These are phyloP conservation scores for Cinara cedri DNA, from an alignment of 2,888 invertebrate species.

Conservation along the genomic window DNA sequence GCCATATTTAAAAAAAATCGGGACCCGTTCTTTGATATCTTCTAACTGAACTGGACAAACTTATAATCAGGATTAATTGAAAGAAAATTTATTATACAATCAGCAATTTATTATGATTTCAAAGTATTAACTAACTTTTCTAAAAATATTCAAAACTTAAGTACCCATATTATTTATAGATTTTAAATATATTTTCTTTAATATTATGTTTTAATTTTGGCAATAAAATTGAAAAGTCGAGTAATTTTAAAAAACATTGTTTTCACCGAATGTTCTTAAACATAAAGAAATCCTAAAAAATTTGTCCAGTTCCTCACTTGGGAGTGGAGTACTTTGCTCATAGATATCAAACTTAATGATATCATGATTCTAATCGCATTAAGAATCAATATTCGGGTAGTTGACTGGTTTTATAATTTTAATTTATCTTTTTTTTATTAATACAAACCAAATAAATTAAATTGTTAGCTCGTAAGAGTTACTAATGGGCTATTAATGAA, in stretches of 20 bases:
- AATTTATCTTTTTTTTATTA: neutral
- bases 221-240: neutral
- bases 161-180: constrained; percentile 33
- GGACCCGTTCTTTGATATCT: constrained; percentile 50
- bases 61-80: constrained; percentile 24
- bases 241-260: constrained; percentile 17
- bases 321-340: neutral
- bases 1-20: constrained; percentile 56
- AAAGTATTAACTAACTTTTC: neutral
- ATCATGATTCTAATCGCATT: neutral
- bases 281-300: constrained; percentile 32
- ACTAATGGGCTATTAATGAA: constrained; percentile 7
- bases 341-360: constrained; percentile 22
- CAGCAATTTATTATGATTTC: constrained; percentile 3
- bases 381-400: constrained; percentile 39
- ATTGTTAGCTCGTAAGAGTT: neutral
- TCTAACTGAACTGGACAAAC: constrained; percentile 46
- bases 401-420: constrained; percentile 15
- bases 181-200: constrained; percentile 5
- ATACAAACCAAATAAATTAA: constrained; percentile 11
- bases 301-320: constrained; percentile 24
- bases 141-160: neutral
- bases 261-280: constrained; percentile 2
- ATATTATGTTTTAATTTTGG: neutral
- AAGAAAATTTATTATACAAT: neutral